Percentiles rank a stretch among this genome's conserved stretches.
Evolutionary conservation across 2,113 vertebrate genomes (phyloP).

Genomic region (Spheniscus mendiculus): DNA sequence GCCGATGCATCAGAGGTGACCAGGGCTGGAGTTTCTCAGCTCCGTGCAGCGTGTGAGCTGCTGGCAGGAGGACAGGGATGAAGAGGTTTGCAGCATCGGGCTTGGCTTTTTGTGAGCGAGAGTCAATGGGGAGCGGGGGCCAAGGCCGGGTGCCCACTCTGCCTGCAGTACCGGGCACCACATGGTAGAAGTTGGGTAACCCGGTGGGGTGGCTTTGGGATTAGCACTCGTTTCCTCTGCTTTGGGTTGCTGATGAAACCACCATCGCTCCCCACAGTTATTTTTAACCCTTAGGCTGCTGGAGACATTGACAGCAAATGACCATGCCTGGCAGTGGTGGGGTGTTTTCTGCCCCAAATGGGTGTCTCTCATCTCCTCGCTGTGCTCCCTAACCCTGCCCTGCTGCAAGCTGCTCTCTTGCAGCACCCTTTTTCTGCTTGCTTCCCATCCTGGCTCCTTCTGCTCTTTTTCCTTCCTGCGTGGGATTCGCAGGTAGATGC

Average conservation of each 20-base stretch:
- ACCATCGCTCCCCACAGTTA: neutral
- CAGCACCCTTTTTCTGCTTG: neutral
- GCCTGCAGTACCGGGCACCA: fast-evolving
- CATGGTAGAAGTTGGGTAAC: constrained; percentile 28
- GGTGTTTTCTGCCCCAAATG: neutral
- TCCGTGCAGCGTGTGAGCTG: neutral
- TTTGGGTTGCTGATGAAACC: neutral
- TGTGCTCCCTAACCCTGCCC: neutral
- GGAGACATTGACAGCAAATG: neutral
- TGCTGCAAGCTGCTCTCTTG: neutral
- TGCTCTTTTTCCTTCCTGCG: neutral
- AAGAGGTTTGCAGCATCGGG: fast-evolving
- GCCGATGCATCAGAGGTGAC: neutral
- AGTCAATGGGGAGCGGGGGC: neutral
- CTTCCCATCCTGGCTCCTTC: neutral
- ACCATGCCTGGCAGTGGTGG: fast-evolving
- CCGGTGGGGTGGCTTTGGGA: neutral
- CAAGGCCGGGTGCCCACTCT: neutral
- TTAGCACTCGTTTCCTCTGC: neutral
- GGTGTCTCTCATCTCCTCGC: neutral
- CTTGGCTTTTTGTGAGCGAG: fast-evolving
- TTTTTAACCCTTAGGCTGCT: neutral
- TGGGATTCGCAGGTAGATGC: neutral
- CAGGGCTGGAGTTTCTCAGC: neutral
- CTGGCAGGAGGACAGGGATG: neutral